Evolutionary conservation across 2,888 invertebrate genomes (phyloP), one percentile per base, ranked within the genome.

Genomic region (Volucella inflata): DNA sequence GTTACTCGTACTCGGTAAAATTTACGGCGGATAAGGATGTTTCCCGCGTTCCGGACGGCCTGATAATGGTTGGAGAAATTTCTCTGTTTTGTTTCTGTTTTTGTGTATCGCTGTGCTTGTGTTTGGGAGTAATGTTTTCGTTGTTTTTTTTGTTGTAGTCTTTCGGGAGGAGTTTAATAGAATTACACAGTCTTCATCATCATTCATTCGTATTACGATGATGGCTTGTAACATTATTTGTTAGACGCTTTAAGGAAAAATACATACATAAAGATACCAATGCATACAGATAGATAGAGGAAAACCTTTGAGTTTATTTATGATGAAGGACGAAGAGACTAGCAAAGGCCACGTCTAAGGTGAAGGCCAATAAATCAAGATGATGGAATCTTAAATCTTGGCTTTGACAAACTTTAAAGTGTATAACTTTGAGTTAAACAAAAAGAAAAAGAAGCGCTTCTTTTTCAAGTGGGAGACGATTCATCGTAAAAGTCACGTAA

Each of bases 111-210:
- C 6, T 30, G 30, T 30, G 6, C 30, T 30, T 30, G 30, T 30
- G 6, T 6, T 30, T 6, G 6, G 30, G 6, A 30, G 30, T 30
- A 6, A 30, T 30, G 4, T 30, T 30, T 65, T 59, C 14, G 14
- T 67, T 14, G 42, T 59, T 21, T 44, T 77, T 53, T 59, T 60
- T n/a, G 42, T 57, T 21, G 12, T 74, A 38, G 55, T 57, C 30
- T 70, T 44, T 62, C 0, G 50, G 64, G 30, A 55, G 10, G 80
- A 48, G 51, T 84, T 75, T 75, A 84, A 84, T 71, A 75, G 75
- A 76, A 84, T 84, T 71, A 84, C 75, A 59, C 74, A 57, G 80
- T 80, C 75, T 71, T 84, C 80, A 84, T 84, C 75, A 65, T 80
- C 75, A 71, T 80, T 55, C 65, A 44, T 48, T 70, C 44, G 50